phyloP scores from a whole-genome alignment of 2,888 invertebrate genomes.

The Matsumyia berberina region DNA sequence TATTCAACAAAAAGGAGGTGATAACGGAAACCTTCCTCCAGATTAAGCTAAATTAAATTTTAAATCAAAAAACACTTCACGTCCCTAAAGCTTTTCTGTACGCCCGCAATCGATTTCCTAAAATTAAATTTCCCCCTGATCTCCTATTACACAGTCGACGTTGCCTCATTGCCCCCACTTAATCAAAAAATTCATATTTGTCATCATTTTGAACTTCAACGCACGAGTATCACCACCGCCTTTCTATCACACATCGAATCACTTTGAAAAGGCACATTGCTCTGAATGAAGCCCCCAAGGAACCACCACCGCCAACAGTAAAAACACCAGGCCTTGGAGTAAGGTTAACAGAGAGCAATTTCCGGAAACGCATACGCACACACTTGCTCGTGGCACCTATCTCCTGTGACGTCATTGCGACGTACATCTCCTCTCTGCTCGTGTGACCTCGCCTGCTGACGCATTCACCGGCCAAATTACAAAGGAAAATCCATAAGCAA shows the following conservation, averaged over 20 bases:
- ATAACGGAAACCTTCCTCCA: too few species aligned
- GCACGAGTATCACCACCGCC: not conserved
- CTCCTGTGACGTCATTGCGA: slow-evolving; percentile 41
- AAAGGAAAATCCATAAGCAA: slow-evolving; percentile 3
- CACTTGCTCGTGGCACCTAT: not conserved
- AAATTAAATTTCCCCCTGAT: not conserved
- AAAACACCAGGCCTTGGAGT: not conserved
- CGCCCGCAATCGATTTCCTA: too few species aligned
- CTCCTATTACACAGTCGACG: too few species aligned
- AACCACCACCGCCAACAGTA: not conserved
- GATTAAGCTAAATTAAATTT: too few species aligned
- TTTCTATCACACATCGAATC: not conserved
- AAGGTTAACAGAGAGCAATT: not conserved
- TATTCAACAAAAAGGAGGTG: too few species aligned
- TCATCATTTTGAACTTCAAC: not conserved
- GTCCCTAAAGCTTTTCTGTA: too few species aligned
- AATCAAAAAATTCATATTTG: slow-evolving; percentile 4
- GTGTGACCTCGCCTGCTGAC: slow-evolving; percentile 10
- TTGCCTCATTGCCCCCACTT: too few species aligned
- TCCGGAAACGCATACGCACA: slow-evolving; percentile 13
- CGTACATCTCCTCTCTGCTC: not conserved
- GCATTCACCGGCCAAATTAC: slow-evolving; percentile 6
- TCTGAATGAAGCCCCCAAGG: slow-evolving; percentile 12
- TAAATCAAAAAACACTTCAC: too few species aligned
- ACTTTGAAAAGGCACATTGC: not conserved